Evolutionary conservation across 2,888 invertebrate genomes (phyloP), one percentile per base, ranked within the genome.

Genomic region (Odontomyia ornata): DNA sequence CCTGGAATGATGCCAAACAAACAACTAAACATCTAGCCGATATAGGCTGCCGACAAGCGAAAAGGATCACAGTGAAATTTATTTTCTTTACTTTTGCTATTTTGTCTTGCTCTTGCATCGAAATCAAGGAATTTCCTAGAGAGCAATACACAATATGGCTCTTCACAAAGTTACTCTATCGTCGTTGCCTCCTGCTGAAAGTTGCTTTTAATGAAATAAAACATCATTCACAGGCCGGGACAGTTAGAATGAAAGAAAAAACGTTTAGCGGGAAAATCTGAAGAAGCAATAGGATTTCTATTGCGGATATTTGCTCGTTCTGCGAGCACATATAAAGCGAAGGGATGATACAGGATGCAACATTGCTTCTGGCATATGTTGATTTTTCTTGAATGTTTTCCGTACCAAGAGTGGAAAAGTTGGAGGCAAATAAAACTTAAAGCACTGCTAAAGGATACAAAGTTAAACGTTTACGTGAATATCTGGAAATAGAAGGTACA

Each of bases 121-220:
- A 21, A 72, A 72, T 72, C 57, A 71, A 28, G 18, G 23, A 13
- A 23, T 43, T 46, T 13, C n/a, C 18, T 43, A 36, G 5, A 21
- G 21, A 27, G n/a, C 60, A 25, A 25, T 25, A 5, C n/a, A n/a
- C 23, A 60, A 60, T 23, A 46, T 13, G 25, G 9, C 2, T 27
- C 9, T 3, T 43, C 1, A 21, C 7, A 21, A 46, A 72, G 30
- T 28, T 52, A 25, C 72, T 57, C 11, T 36, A 9, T 36, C 36
- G 9, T 36, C 36, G 36, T 36, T 28, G 25, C 57, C 56, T 72
- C 30, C 72, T 72, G 18, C 56, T 21, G 72, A 57, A 72, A 72
- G 18, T 28, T 30, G 71, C 57, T 72, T 72, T 57, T 72, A 72
- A 72, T 72, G 72, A 56, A 72, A 72, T 72, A 72, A 72, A 72